phyloP scores from a whole-genome alignment of 2,888 invertebrate species.

The Amiota communis region DNA sequence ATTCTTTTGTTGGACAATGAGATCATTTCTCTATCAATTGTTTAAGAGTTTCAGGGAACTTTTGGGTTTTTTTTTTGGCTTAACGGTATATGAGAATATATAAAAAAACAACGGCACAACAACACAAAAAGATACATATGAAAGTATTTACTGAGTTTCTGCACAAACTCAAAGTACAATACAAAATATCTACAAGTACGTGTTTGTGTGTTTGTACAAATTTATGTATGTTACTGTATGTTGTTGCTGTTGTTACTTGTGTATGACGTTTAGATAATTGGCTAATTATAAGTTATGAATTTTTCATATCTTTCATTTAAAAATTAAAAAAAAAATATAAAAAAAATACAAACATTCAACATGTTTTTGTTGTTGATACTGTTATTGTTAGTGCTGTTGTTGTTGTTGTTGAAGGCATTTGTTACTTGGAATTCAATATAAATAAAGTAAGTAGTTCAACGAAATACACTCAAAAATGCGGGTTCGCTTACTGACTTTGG shows the following conservation, averaged over 20 bases:
- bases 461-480: constrained; percentile 7
- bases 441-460: background rate
- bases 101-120: no score
- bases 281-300: constrained; percentile 58
- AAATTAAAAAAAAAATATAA: constrained; percentile 52
- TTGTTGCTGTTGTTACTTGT: background rate
- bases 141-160: background rate
- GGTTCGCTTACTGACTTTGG: background rate
- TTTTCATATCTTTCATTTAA: constrained; percentile 62
- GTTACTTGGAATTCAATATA: background rate
- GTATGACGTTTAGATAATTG: constrained; percentile 52
- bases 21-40: constrained; percentile 27
- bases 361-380: constrained; percentile 38
- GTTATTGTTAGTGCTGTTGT: constrained; percentile 8
- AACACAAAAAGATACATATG: no score
- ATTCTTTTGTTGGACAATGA: constrained; percentile 20
- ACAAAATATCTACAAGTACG: no score
- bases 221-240: no score
- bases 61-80: background rate
- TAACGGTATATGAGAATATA: background rate
- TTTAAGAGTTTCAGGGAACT: constrained; percentile 5
- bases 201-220: no score
- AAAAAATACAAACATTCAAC: constrained; percentile 37
- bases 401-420: constrained; percentile 28
- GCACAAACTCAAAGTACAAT: no score